Evolutionary conservation across 1,140 invertebrate genomes (phyloP), one percentile per base, ranked within the genome.

Genomic region (Lepidurus arcticus): DNA sequence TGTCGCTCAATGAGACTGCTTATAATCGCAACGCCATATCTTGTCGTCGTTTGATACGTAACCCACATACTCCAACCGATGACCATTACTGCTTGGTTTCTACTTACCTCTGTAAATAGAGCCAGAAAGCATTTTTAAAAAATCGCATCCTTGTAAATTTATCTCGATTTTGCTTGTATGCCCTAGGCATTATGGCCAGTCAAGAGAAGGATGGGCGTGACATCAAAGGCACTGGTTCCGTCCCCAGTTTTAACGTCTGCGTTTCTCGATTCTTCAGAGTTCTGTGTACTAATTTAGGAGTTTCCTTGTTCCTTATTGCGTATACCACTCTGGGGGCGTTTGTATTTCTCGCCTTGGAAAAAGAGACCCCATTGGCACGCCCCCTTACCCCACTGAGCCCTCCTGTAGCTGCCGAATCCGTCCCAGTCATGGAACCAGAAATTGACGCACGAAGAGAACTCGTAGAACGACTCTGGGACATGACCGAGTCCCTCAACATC

Each of bases 401-500:
- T 65, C 53, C 53, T 21, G 6, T 13, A 65, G 53, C 53, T 7
- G 16, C 53, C 16, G 53, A 65, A 16, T 65, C 53, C 6, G 53
- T 65, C 16, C 53, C 53, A 65, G 21, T 65, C 21, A 65, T 21
- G 53, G 53, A 65, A 65, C 53, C 16, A 7, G 53, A 65, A 65
- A n/a, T 21, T 21, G 53, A 65, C 13, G 53, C 53, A n/a, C 53
- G 53, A 13, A 81, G 84, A 13, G 79, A 81, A 42, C 85, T 86
- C n/a, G 86, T 88, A 0, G 82, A 85, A 73, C 82, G 85, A 34
- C 83, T 98, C 80, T 98, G 96, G 96, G 92, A 96, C 83, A 96
- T 97, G 73, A 98, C 96, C 13, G 93, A 95, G 81, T 92, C 91
- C 76, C 87, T 98, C 75, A 97, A 97, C 85, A 96, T 97, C 82